Evolutionary conservation across 23 tunicate species (phyloP), one percentile per base, ranked within the genome.

Genomic region (Ciona savignyi): DNA sequence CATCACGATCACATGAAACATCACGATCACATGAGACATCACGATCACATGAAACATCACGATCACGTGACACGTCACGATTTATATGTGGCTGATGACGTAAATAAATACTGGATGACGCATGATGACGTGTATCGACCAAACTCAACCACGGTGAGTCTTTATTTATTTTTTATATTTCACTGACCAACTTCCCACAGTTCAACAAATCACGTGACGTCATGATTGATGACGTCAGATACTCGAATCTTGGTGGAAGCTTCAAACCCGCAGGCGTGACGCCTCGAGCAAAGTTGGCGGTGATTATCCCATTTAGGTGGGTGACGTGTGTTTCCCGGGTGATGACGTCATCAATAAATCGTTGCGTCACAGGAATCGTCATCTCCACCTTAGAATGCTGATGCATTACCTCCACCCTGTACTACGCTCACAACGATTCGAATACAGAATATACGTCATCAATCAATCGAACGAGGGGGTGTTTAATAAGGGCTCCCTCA

Each of bases 331-430:
- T n/a, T n/a, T n/a, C n/a, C n/a, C n/a, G n/a, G n/a, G n/a, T n/a
- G n/a, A n/a, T n/a, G n/a, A n/a, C n/a, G n/a, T n/a, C n/a, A n/a
- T 11, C 61, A 49, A 49, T 11, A 20, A 49, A 11, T 15, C 20
- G 61, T 61, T 66, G 29, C 30, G 15, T 27, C 20, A 1, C 25
- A 77, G 81, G 23, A 3, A 27, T 11, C 33, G 81, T 4, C 35
- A 64, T 63, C 67, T n/a, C 30, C 74, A 78, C 21, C 49, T 78
- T 2, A 74, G 75, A 21, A 48, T 78, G 42, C 60, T 78, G 4
- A 74, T 78, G 1, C 82, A 78, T 56, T 49, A 68, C 42, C 27
- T 78, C n/a, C 82, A 78, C 51, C 75, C 82, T 3, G 25, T 78
- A 2, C 42, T 78, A 48, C 74, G 60, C 51, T 29, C 33, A 60